These are phyloP conservation scores for Chaetophractus vellerosus DNA, from an alignment of 2,797 vertebrate genomes.

Conservation along the genomic window DNA sequence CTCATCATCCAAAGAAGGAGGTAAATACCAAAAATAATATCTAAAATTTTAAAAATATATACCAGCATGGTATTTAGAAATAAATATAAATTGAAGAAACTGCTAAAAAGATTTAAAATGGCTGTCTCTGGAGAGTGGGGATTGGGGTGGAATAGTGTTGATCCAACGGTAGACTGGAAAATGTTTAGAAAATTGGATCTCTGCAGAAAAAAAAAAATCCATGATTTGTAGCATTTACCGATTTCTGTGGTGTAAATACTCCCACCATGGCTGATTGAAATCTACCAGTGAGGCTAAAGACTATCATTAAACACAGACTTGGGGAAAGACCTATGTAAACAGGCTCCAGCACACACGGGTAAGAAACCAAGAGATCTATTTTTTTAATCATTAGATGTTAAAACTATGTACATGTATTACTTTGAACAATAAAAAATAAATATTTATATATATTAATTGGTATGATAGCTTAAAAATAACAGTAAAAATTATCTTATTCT, in stretches of 20 bases:
- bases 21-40: slow-evolving; percentile 1
- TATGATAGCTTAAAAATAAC: background rate
- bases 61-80: slow-evolving; percentile 23
- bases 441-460: background rate
- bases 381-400: background rate
- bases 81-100: background rate
- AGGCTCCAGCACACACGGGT: background rate
- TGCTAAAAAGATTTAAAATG: background rate
- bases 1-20: background rate
- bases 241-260: background rate
- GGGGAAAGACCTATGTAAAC: background rate
- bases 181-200: slow-evolving; percentile 11
- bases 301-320: background rate
- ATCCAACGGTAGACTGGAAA: background rate
- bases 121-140: background rate
- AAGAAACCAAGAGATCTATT: background rate
- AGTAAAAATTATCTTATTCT: background rate
- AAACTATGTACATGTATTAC: background rate
- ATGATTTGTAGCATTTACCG: background rate
- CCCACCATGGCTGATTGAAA: background rate
- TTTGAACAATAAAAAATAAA: slow-evolving; percentile 42
- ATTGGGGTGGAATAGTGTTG: background rate
- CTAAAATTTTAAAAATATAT: background rate
- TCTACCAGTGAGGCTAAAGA: background rate
- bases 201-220: background rate